phyloP scores from a whole-genome alignment of 2,888 invertebrate genomes.

The Aproaerema taeniolella region DNA sequence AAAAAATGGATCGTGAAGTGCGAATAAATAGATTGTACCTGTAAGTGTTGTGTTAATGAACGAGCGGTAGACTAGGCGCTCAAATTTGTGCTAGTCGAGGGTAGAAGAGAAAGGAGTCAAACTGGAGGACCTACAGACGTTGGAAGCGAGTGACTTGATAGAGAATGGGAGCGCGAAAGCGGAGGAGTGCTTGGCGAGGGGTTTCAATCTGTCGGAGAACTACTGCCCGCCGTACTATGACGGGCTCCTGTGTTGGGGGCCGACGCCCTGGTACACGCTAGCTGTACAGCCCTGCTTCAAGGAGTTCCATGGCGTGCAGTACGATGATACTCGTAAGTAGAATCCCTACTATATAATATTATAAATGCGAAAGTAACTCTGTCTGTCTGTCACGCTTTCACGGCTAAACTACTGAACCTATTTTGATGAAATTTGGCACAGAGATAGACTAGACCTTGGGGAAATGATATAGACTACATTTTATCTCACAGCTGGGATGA shows the following conservation, averaged over 20 bases:
- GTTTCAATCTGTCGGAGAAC: conserved; percentile 39
- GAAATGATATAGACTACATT: no score
- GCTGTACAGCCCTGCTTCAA: conserved; percentile 87
- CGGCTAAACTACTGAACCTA: no score
- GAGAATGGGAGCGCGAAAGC: conserved; percentile 53
- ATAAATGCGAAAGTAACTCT: no score
- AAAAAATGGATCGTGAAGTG: conserved; percentile 31
- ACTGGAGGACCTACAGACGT: conserved; percentile 69
- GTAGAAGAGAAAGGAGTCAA: conserved; percentile 41
- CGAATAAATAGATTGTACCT: conserved; percentile 27
- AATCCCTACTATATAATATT: no score
- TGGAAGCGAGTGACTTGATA: conserved; percentile 49
- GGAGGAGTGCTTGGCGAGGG: conserved; percentile 53
- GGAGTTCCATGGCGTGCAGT: conserved; percentile 85
- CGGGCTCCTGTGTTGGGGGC: conserved; percentile 89
- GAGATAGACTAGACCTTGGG: no score
- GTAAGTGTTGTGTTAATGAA: conserved; percentile 41
- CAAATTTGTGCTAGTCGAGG: conserved; percentile 33
- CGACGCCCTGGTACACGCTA: conserved; percentile 81
- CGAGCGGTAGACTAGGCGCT: conserved; percentile 30
- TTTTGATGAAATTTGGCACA: no score
- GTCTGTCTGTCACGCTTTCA: no score
- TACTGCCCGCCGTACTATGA: conserved; percentile 85
- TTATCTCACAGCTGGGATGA: no score
- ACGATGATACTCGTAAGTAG: conserved; percentile 90